Evolutionary conservation across 2,888 invertebrate species (phyloP).

Genomic region (Machimus rusticus): DNA sequence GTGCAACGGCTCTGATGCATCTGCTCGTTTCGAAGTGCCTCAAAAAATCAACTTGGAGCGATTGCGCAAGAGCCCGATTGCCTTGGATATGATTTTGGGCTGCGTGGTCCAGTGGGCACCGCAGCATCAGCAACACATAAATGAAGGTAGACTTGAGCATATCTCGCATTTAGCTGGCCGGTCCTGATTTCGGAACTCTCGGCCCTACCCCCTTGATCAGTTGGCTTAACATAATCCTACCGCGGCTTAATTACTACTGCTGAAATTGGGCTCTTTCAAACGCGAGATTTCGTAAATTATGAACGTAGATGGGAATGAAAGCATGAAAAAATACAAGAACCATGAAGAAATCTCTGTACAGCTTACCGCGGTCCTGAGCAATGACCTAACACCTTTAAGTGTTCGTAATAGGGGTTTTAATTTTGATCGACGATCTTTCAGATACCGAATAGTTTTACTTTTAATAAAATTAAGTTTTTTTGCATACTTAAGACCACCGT

Average conservation of each 20-base stretch:
- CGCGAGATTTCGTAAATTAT: background rate
- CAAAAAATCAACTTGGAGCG: slow-evolving; percentile 19
- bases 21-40: slow-evolving; percentile 35
- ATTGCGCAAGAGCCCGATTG: slow-evolving; percentile 36
- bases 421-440: background rate
- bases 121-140: background rate
- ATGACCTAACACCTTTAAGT: background rate
- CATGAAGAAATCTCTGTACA: background rate
- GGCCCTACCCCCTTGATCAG: background rate
- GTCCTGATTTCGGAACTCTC: background rate
- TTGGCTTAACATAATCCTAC: background rate
- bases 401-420: background rate
- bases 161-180: background rate
- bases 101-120: background rate
- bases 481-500: too few relatives aligned
- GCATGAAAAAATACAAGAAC: background rate
- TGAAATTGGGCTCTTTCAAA: background rate
- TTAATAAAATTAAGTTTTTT: too few relatives aligned
- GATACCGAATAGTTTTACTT: background rate
- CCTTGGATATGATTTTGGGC: slow-evolving; percentile 24
- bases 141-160: background rate
- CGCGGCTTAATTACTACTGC: background rate
- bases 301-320: background rate
- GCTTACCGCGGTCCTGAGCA: background rate
- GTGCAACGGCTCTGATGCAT: slow-evolving; percentile 24